phyloP scores from a whole-genome alignment of 2,113 vertebrate species.

The Regulus satrapa region DNA sequence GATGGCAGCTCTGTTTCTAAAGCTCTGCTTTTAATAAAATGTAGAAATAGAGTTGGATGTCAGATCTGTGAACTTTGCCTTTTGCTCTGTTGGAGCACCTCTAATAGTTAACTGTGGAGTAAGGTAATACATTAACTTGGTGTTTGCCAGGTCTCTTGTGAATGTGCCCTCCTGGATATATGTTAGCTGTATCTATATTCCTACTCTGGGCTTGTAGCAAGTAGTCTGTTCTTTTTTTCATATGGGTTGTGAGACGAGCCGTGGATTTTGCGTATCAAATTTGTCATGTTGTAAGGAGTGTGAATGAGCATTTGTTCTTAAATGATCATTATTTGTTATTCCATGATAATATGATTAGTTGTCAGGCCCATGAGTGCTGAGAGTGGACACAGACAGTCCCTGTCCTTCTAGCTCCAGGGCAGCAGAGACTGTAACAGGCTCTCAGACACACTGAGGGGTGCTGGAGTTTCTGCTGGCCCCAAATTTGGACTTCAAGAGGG shows the following conservation, averaged over 20 bases:
- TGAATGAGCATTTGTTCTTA: background rate
- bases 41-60: background rate
- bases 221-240: background rate
- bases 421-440: background rate
- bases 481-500: background rate
- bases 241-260: background rate
- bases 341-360: background rate
- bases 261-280: background rate
- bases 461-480: background rate
- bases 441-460: background rate
- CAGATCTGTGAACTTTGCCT: background rate
- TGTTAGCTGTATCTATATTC: background rate
- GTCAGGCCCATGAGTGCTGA: background rate
- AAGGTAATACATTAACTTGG: background rate
- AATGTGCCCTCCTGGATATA: background rate
- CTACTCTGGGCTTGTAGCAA: background rate
- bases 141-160: background rate
- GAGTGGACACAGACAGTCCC: background rate
- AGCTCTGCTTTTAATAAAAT: background rate
- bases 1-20: background rate
- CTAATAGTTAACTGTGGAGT: background rate
- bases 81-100: background rate
- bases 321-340: background rate
- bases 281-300: background rate
- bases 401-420: background rate